Evolutionary conservation across 2,113 vertebrate species (phyloP), one percentile per base, ranked within the genome.

Genomic region (Hystrix cristata): DNA sequence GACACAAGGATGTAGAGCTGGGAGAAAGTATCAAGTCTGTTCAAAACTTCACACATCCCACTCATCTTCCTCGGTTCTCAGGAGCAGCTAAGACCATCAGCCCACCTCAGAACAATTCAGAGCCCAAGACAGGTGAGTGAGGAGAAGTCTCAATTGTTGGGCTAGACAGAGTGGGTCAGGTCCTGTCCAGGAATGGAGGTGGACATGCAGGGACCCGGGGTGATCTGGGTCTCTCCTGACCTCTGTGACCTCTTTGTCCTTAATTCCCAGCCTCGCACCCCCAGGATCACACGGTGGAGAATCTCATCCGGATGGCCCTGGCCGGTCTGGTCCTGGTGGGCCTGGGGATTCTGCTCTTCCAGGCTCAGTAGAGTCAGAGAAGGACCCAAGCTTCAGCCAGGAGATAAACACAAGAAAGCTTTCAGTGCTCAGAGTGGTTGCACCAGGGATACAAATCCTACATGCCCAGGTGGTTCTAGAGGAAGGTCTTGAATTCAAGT

Each of bases 111-210:
- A 60, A 7, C 19, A 78, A 59, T 1, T n/a, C 48, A 74, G 64
- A 72, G 7, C 3, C 38, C 57, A 51, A 1, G 14, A 38, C 8
- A 13, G 55, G 7, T 79, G 13, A 85, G 8, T 25, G 18, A 72
- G 53, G n/a, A 59, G 57, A 29, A 27, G 7, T 27, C 19, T 53
- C 25, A 34, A 7, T 3, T 53, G 31, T 55, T 29, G 46, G 18
- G 1, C 2, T 15, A 55, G 19, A 34, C 14, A 48, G 12, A 34
- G 14, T 27, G 1, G 43, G 5, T 31, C 21, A 8, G 0, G 0
- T 15, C 21, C 21, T 76, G 57, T 21, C 31, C 34, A 25, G 27
- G 10, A 9, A 5, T 25, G 1, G 6, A 0, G 34, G 7, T 16
- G 5, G 11, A 60, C 3, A 80, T 6, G 2, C 14, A 38, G n/a